phyloP scores from a whole-genome alignment of 2,113 vertebrate genomes.

The Cercocebus atys region DNA sequence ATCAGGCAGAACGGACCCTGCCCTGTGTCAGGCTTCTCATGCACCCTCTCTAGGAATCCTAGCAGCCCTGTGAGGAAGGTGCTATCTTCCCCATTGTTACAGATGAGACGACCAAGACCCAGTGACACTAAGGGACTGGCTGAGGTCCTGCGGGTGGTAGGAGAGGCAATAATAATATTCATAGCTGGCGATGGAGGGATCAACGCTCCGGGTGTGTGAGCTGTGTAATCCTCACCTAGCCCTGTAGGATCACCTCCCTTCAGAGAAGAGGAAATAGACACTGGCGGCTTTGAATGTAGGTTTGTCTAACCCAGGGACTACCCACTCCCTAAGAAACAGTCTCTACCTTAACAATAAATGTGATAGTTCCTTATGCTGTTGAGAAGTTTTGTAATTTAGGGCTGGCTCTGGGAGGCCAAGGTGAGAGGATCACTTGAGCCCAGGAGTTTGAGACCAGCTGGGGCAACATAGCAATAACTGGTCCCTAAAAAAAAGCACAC shows the following conservation, averaged over 20 bases:
- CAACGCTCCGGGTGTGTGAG: not conserved
- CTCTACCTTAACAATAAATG: not conserved
- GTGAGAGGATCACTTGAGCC: too few relatives aligned
- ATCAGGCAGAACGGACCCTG: not conserved
- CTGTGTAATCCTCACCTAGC: not conserved
- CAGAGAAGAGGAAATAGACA: not conserved
- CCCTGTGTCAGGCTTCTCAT: fast-evolving
- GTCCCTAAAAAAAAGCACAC: too few relatives aligned
- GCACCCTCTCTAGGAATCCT: not conserved
- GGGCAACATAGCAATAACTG: too few relatives aligned
- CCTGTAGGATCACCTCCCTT: not conserved
- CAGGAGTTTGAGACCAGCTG: too few relatives aligned
- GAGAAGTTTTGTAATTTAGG: not conserved
- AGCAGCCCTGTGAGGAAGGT: not conserved
- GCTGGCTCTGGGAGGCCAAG: too few relatives aligned
- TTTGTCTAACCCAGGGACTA: not conserved
- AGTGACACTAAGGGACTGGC: not conserved
- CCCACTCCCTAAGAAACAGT: not conserved
- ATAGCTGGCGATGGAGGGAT: fast-evolving
- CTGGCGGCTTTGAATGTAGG: not conserved
- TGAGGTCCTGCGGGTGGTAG: not conserved
- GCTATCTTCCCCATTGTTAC: not conserved
- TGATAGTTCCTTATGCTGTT: not conserved
- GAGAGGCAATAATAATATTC: fast-evolving
- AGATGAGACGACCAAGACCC: not conserved